Base-by-base conservation (phyloP, 2,797 vertebrate species). In the Paratrypauchen microcephalus region DNA sequence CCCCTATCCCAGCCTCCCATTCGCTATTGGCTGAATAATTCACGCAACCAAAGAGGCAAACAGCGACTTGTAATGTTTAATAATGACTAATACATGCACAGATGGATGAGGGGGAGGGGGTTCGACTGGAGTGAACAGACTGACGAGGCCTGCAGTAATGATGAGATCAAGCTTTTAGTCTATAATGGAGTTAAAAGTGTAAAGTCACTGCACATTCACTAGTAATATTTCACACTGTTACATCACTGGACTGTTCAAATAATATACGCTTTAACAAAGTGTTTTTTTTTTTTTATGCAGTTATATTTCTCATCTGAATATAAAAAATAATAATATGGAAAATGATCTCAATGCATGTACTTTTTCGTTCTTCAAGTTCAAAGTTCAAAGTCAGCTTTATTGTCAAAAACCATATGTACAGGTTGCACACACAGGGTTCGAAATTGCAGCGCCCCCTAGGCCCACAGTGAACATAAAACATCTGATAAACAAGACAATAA, bases 61-160 rank as follows among this genome's bases (percentile, higher is more conserved):
- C 76, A 47, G 83, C 79, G 84, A 89, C 92, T 92, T 88, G 84
- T 93, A 91, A 93, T 91, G 87, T 92, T 93, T 93, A 91, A 92
- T 92, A 93, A 94, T 93, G 91, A 92, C 90, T 92, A 89, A 89
- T 92, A 84, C 80, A 90, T 89, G 87, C 85, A 75, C 18, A 21
- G 70, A 74, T 65, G 65, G 73, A 76, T 70, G 68, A 65, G 19
- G 24, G 63, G 58, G 58, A 32, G 65, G 56, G 56, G 48, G 18
- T 81, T 66, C 70, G 74, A 41, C 41, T 45, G 65, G 81, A 73
- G 60, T 54, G 69, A 87, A 82, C 68, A 79, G 76, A 78, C 85
- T 82, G 88, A 91, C 83, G 71, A 70, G 50, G 69, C 82, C 82
- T 82, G 67, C 24, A 57, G 81, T 55, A 23, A 55, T 80, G 82